Percentiles rank a stretch among this genome's conserved stretches.
Conservation (phyloP, 2,888 invertebrate species). For the Eupithecia pulchellata region DNA sequence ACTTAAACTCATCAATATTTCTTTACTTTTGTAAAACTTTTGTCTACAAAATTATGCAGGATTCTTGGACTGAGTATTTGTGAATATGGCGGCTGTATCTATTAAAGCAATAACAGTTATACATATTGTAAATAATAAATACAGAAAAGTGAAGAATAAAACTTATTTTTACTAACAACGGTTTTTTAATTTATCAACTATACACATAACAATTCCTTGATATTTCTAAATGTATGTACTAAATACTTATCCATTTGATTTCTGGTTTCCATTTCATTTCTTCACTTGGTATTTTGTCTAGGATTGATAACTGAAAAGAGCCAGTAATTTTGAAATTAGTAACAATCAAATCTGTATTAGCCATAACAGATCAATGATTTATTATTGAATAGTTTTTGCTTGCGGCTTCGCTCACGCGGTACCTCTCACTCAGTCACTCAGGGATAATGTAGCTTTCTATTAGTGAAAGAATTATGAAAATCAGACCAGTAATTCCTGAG, state of each 20-base stretch:
- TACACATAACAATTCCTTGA: conserved; percentile 26
- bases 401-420: neutral
- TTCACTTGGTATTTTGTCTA: conserved; percentile 85
- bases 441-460: neutral
- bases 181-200: conserved; percentile 50
- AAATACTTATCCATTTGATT: conserved; percentile 84
- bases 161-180: conserved; percentile 35
- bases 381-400: neutral
- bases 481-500: neutral
- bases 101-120: neutral
- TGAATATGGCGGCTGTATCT: neutral
- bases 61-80: neutral
- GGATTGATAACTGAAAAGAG: conserved; percentile 76
- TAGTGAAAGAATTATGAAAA: neutral
- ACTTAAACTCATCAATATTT: neutral
- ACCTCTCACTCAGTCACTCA: neutral
- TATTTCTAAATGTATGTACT: conserved; percentile 58
- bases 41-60: neutral
- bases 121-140: neutral
- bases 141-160: conserved; percentile 11
- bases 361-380: neutral
- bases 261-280: conserved; percentile 85
- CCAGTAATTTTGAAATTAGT: conserved; percentile 4
- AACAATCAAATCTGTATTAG: neutral
- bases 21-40: neutral